Evolutionary conservation across 2,888 invertebrate species (phyloP).

Genomic region (Hymenopus coronatus): DNA sequence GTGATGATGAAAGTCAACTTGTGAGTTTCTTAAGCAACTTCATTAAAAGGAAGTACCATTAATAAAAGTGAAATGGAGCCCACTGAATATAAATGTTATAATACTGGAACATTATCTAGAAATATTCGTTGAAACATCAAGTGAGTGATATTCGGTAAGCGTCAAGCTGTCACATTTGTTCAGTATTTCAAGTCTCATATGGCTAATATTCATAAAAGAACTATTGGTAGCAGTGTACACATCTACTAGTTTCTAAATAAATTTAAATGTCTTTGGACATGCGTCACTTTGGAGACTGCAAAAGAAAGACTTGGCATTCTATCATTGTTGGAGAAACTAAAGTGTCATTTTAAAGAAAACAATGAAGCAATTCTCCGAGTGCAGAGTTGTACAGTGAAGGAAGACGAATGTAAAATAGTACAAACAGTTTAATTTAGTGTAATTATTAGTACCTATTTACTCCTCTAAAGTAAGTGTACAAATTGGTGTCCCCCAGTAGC

Average conservation of each 20-base stretch:
- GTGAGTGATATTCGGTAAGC: not conserved
- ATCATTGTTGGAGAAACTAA: not conserved
- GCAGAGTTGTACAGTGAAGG: not conserved
- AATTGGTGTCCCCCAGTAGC: not conserved
- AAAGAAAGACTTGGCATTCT: not conserved
- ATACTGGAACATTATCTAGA: not conserved
- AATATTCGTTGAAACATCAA: not conserved
- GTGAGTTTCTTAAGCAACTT: too few relatives aligned
- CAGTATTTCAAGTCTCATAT: not conserved
- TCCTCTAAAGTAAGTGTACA: slow-evolving; percentile 15
- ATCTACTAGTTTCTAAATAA: not conserved
- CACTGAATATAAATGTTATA: not conserved
- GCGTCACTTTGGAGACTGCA: not conserved
- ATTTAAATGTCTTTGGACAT: not conserved
- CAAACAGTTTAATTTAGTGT: slow-evolving; percentile 4
- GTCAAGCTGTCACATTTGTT: not conserved
- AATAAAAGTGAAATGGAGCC: not conserved
- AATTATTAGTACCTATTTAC: not conserved
- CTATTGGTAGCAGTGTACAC: not conserved
- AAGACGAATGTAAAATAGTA: not conserved
- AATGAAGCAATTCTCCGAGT: not conserved
- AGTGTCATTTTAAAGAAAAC: not conserved
- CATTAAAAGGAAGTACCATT: not conserved
- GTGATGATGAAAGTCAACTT: not conserved
- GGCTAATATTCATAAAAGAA: not conserved